Base-by-base conservation (phyloP, 2,888 invertebrate species). In the Beris morrisii region DNA sequence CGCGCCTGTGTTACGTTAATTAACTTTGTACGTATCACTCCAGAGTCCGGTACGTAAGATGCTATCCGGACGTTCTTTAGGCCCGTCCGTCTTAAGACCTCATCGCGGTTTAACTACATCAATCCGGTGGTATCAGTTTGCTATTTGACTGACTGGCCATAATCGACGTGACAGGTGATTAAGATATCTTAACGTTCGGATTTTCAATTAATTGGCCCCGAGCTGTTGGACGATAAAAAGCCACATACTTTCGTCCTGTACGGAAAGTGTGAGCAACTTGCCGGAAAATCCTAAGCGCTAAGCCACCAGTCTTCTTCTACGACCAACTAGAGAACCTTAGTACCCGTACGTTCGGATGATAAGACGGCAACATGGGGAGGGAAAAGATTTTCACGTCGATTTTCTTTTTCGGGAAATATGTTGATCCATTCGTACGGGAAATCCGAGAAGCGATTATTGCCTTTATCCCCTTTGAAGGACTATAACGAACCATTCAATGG, bases 401-500 rank as follows among this genome's bases (percentile, higher is more conserved):
- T 38, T 38, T 3, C 38, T 28, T 5, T 7, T 52, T 6, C 38
- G 38, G 7, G 38, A 15, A 38, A 38, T 53, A 30, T 56, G 6
- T 15, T 58, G 54, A 64, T 64, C 57, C 64, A 54, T 58, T 44
- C 44, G 48, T 28, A 59, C 59, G 53, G 64, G 55, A 65, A 67
- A 59, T 50, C 46, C 58, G 64, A 48, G 52, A 67, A 67, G 59
- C 38, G 64, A 67, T 67, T 67, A 44, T 66, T 64, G 67, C 52
- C 59, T 65, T 67, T 64, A 67, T 67, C 65, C 67, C 50, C 50
- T 65, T 59, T 64, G 56, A 59, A 58, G 58, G 66, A 64, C 66
- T 54, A 59, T 64, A 64, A 64, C 66, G 66, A 69, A 66, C 59
- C 64, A 58, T 55, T 66, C 57, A 68, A 69, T 66, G 55, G 69